Conservation (phyloP, 30 jellyfish, hydroid and myxozoan species). For the Chrysaora quinquecirrha region DNA sequence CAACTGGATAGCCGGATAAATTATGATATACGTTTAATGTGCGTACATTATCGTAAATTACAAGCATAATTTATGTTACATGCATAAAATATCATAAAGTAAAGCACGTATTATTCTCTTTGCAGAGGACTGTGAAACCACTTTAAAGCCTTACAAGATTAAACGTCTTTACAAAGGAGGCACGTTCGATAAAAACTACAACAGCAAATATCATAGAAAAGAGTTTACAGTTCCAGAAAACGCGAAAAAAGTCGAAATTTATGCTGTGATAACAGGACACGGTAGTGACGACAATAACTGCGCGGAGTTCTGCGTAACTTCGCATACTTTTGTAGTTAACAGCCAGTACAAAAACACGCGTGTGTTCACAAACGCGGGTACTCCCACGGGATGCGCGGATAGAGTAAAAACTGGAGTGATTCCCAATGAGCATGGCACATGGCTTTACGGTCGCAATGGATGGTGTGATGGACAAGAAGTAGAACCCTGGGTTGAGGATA, state of each 20-base stretch:
- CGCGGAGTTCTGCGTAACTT: conserved; percentile 98
- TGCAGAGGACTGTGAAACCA: background rate
- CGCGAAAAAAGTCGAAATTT: conserved; percentile 71
- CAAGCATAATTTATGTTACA: no score
- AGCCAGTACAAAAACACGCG: conserved; percentile 78
- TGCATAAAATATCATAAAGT: no score
- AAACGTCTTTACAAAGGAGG: conserved; percentile 86
- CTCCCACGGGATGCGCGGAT: conserved; percentile 98
- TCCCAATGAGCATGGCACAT: conserved; percentile 99
- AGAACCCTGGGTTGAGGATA: conserved; percentile 96
- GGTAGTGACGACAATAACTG: conserved; percentile 98
- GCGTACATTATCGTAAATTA: no score
- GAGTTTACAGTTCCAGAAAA: conserved; percentile 74
- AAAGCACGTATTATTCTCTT: no score
- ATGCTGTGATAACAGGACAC: conserved; percentile 95
- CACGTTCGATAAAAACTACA: conserved; percentile 80
- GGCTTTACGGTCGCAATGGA: conserved; percentile 99
- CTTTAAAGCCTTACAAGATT: conserved; percentile 66
- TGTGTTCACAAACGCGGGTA: conserved; percentile 94
- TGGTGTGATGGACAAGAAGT: conserved; percentile 99
- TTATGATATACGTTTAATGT: no score
- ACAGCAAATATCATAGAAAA: conserved; percentile 68
- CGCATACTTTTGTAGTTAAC: conserved; percentile 84
- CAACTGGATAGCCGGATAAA: no score
- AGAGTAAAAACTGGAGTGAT: conserved; percentile 90